Evolutionary conservation across 2,888 invertebrate genomes (phyloP).

Genomic region (Drosophila maculinotata): DNA sequence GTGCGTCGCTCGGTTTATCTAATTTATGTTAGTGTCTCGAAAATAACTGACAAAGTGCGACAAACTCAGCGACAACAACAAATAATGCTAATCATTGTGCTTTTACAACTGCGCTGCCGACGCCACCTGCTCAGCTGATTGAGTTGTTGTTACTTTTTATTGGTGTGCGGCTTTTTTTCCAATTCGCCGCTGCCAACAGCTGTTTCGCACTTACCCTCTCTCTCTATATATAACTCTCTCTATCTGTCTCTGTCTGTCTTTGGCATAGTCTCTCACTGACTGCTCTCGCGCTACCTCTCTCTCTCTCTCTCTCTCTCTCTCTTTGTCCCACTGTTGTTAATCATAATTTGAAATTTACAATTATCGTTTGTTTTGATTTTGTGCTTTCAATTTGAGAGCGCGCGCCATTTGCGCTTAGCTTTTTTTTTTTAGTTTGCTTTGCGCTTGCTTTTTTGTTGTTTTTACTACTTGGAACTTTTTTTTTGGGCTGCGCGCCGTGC

Average conservation of each 20-base stretch:
- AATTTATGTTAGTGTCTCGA: slow-evolving; percentile 64
- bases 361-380: slow-evolving; percentile 78
- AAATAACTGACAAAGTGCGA: slow-evolving; percentile 46
- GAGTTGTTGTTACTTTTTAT: slow-evolving; percentile 44
- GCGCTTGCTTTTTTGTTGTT: slow-evolving; percentile 36
- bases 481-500: slow-evolving; percentile 52
- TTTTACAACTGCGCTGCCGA: slow-evolving; percentile 23
- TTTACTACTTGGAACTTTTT: slow-evolving; percentile 56
- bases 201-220: slow-evolving; percentile 45
- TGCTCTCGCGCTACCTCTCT: slow-evolving; percentile 6
- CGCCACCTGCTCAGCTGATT: slow-evolving; percentile 62
- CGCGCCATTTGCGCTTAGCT: slow-evolving; percentile 57
- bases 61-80: slow-evolving; percentile 22
- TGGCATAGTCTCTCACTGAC: no score
- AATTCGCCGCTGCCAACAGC: slow-evolving; percentile 75
- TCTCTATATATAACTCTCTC: slow-evolving; percentile 16
- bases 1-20: slow-evolving; percentile 28
- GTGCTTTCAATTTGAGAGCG: slow-evolving; percentile 73
- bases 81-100: slow-evolving; percentile 39
- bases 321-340: slow-evolving; percentile 47
- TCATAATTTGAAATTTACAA: slow-evolving; percentile 81
- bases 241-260: neutral
- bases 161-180: slow-evolving; percentile 51
- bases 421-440: slow-evolving; percentile 45
- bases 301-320: slow-evolving; percentile 11